Conservation (phyloP, 2,888 invertebrate genomes). For the Oegoconia quadripuncta region DNA sequence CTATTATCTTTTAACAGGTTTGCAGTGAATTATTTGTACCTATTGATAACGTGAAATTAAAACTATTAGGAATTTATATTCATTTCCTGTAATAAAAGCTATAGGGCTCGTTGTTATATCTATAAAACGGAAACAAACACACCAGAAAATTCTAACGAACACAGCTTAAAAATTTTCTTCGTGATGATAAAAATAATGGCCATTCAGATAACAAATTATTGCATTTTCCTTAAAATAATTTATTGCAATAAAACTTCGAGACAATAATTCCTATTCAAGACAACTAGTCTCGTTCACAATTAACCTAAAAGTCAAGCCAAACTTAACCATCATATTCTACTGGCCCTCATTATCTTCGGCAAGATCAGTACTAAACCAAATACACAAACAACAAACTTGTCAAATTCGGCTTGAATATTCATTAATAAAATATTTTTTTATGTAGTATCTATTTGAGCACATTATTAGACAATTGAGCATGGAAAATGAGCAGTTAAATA, state of each 20-base stretch:
- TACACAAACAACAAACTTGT: conserved; percentile 2
- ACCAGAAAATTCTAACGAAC: conserved; percentile 1
- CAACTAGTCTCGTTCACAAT: background rate
- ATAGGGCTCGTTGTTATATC: conserved; percentile 24
- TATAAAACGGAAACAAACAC: conserved; percentile 3
- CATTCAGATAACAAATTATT: no score
- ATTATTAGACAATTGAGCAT: background rate
- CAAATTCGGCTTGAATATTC: conserved; percentile 17
- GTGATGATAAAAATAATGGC: no score
- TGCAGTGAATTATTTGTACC: background rate
- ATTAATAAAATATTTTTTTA: no score
- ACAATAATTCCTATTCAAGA: background rate
- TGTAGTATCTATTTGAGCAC: conserved; percentile 10
- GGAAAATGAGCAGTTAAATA: conserved; percentile 20
- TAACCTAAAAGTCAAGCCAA: conserved; percentile 18
- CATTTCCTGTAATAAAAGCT: conserved; percentile 35
- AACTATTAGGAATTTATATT: conserved; percentile 17
- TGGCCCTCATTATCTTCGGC: conserved; percentile 16
- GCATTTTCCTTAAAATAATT: background rate
- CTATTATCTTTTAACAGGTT: background rate
- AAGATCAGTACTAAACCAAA: conserved; percentile 8
- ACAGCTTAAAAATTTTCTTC: no score
- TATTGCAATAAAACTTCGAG: conserved; percentile 1
- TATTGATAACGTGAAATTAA: conserved; percentile 17
- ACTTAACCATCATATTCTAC: conserved; percentile 19